phyloP scores from a whole-genome alignment of 23 tunicate species.

The Pegea sp. region DNA sequence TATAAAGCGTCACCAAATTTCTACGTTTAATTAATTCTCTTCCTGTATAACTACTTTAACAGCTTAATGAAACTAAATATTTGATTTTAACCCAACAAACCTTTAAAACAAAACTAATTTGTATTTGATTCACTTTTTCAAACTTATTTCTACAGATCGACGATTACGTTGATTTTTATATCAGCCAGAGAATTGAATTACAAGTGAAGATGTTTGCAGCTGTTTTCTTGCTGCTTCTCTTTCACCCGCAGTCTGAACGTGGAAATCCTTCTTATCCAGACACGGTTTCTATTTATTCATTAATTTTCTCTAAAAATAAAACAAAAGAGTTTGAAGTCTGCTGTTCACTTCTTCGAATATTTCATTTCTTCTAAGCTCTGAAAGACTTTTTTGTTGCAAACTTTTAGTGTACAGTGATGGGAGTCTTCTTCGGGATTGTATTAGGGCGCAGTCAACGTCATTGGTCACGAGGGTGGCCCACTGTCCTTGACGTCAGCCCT shows the following conservation, averaged over 20 bases:
- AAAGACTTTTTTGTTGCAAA: not conserved
- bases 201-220: slow-evolving; percentile 12
- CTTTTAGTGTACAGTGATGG: slow-evolving; percentile 27
- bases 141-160: slow-evolving; percentile 51
- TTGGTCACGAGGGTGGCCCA: slow-evolving; percentile 37
- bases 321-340: not conserved
- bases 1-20: no score
- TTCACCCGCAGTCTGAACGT: slow-evolving; percentile 53
- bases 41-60: no score
- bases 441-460: slow-evolving; percentile 61
- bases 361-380: not conserved
- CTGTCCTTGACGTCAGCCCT: slow-evolving; percentile 25
- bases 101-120: no score
- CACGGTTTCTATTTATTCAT: slow-evolving; percentile 15
- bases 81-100: no score
- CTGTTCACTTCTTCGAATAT: not conserved
- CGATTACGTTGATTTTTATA: slow-evolving; percentile 61
- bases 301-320: not conserved
- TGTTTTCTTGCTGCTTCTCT: slow-evolving; percentile 19
- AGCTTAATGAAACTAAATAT: no score
- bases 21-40: no score
- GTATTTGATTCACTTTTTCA: no score
- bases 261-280: slow-evolving; percentile 86
- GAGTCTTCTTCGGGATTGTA: slow-evolving; percentile 41
- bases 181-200: slow-evolving; percentile 64